Evolutionary conservation across 2,113 vertebrate genomes (phyloP), one percentile per base, ranked within the genome.

Genomic region (Probosciger aterrimus): DNA sequence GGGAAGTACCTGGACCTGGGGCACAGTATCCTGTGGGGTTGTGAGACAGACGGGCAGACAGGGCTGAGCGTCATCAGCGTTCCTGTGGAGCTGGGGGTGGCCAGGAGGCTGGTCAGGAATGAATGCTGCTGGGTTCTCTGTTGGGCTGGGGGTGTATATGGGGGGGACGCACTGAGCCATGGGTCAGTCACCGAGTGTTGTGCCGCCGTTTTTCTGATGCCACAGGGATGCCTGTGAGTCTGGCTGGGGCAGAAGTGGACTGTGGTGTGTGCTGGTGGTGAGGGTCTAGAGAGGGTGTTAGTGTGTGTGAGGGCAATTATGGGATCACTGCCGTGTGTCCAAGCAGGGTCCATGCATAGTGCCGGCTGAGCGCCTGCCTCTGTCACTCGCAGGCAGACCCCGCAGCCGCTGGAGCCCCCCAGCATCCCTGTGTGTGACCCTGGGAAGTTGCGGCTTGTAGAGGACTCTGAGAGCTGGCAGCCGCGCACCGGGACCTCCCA

Each of bases 391-490:
- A 99, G 99, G 96, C 98, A 99, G 97, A 97, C 98, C 83, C 97
- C 98, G 11, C 97, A 98, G 97, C 93, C 92, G 62, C 98, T 98
- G 67, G 70, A 97, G 83, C 78, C 37, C 95, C 80, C 97, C 97
- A 33, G 97, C 86, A 93, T 97, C 97, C 97, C 98, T 92, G 92
- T 97, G 69, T 99, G 98, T 22, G 98, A 98, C 69, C 98, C 98
- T 69, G 98, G 99, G 98, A 99, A 99, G 98, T 98, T 99, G 98
- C 98, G 98, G 92, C 98, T 99, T 97, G 98, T 99, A 46, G 97
- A 99, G 97, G 98, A 99, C 28, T 98, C 98, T 0, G 98, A 99
- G 98, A 99, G 99, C 97, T 99, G 99, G 99, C 98, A 98, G 97
- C 99, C 99, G 2, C 98, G 98, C 96, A 99, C 99, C 0, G 99